phyloP scores from a whole-genome alignment of 2,113 vertebrate species.

The Puntigrus tetrazona region DNA sequence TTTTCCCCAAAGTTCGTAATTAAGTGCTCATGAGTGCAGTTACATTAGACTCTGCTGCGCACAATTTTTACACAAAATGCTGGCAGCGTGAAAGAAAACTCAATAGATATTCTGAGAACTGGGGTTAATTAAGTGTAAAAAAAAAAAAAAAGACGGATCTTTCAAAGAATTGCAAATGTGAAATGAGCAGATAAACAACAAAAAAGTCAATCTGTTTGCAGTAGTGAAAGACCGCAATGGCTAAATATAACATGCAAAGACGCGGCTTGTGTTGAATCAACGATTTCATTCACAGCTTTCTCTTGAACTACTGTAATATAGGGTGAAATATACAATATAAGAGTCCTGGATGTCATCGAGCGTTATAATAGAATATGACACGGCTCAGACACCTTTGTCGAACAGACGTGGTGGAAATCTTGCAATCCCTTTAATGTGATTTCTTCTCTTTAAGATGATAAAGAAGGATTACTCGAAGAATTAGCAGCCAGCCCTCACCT shows the following conservation, averaged over 20 bases:
- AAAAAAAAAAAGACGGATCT: background rate
- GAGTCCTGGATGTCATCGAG: background rate
- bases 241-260: background rate
- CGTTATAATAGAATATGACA: conserved; percentile 29
- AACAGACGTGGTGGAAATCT: conserved; percentile 66
- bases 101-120: background rate
- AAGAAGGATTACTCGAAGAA: conserved; percentile 76
- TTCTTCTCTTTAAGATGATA: conserved; percentile 77
- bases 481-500: conserved; percentile 65
- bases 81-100: background rate
- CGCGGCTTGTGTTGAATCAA: background rate
- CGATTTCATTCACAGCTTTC: background rate
- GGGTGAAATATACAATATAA: background rate
- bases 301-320: background rate
- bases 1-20: conserved; percentile 8
- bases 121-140: background rate
- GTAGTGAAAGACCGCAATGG: background rate
- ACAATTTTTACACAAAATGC: background rate
- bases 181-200: background rate
- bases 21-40: conserved; percentile 27
- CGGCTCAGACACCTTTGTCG: conserved; percentile 4
- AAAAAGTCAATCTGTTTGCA: background rate
- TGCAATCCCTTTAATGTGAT: conserved; percentile 73
- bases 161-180: background rate
- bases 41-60: background rate